Evolutionary conservation across 2,113 vertebrate genomes (phyloP).

Genomic region (western clawed frog (Xenopus tropicalis)): UCB_Xtro_10.0 CM004449.2:27025501-27026000

Average conservation of each 20-base stretch:
- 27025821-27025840: not conserved
- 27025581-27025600: too few species aligned
- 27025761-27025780: not conserved
- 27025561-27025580: too few species aligned
- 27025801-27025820: too few species aligned
- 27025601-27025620: too few species aligned
- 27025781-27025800: not conserved
- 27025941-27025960: not conserved
- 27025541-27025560: too few species aligned
- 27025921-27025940: constrained; percentile 5
- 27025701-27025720: too few species aligned
- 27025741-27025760: not conserved
- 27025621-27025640: too few species aligned
- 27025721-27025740: constrained; percentile 5
- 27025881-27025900: not conserved
- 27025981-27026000: not conserved
- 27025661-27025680: too few species aligned
- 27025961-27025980: not conserved
- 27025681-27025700: too few species aligned
- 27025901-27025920: not conserved
- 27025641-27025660: too few species aligned
- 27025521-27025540: too few species aligned
- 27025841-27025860: not conserved
- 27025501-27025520: too few species aligned
- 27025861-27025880: not conserved